These are phyloP conservation scores for Caenorhabditis plicata DNA, from an alignment of 2,888 invertebrate genomes.

Conservation along the genomic window DNA sequence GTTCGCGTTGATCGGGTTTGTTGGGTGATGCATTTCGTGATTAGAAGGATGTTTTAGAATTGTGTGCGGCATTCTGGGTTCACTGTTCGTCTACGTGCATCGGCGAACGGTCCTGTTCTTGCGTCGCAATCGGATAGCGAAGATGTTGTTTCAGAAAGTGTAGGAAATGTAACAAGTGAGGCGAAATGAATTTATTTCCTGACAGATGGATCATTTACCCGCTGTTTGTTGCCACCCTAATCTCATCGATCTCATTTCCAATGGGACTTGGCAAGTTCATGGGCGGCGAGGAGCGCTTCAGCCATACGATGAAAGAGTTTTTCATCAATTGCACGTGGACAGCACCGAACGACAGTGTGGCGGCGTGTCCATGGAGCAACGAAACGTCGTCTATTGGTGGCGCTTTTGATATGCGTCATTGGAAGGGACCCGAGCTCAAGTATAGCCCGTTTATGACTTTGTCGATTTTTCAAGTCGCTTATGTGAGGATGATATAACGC, in stretches of 20 bases:
- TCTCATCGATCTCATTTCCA: constrained; percentile 86
- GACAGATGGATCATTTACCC: constrained; percentile 92
- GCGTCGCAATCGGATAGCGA: constrained; percentile 52
- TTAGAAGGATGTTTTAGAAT: constrained; percentile 36
- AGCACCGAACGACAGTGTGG: constrained; percentile 18
- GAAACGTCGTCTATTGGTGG: constrained; percentile 1
- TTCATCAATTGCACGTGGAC: constrained; percentile 58
- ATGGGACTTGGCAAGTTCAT: constrained; percentile 84
- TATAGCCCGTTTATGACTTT: constrained; percentile 25
- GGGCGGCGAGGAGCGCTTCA: constrained; percentile 66
- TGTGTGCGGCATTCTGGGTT: constrained; percentile 55
- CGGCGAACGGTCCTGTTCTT: constrained; percentile 57
- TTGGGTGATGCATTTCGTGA: background rate
- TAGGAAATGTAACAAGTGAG: too few relatives aligned
- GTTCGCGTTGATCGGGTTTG: constrained; percentile 85
- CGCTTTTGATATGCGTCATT: constrained; percentile 30
- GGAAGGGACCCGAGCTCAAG: constrained; percentile 21
- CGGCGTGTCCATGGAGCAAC: constrained; percentile 21
- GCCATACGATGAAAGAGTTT: constrained; percentile 50
- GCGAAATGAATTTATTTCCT: too few relatives aligned
- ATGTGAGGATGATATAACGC: constrained; percentile 21
- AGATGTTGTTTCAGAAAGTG: constrained; percentile 58
- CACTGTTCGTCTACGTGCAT: constrained; percentile 56
- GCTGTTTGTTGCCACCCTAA: constrained; percentile 74
- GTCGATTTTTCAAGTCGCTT: constrained; percentile 32